Evolutionary conservation across 2,113 vertebrate genomes (phyloP), one percentile per base, ranked within the genome.

Genomic region (Danio rerio): DNA sequence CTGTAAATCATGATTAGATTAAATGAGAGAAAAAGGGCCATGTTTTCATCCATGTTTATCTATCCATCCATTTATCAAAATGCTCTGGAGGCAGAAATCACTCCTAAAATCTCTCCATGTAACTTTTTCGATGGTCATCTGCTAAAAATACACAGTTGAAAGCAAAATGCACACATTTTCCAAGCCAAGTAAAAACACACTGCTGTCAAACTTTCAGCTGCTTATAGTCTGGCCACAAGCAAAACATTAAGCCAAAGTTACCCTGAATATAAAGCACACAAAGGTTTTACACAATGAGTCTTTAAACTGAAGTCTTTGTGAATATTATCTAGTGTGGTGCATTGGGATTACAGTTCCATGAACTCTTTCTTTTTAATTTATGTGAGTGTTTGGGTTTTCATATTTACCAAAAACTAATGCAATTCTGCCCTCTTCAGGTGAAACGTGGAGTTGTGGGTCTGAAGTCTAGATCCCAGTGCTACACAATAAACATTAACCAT

Each of bases 351-450:
- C 42, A 56, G 18, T 45, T 49, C 20, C 16, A 49, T 49, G 56
- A 76, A 45, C 9, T 49, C 42, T 11, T 52, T 71, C 20, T 80
- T 43, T 49, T 40, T 50, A 47, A 71, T 59, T 40, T 18, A 62
- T 81, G 12, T 43, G 53, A n/a, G 15, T 61, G 58, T 31, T 18
- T 21, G 10, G 43, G 7, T 2, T 6, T 16, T 11, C 31, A 5
- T 58, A 3, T 40, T 53, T 65, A 3, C 20, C 58, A 81, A 79
- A n/a, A 87, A 70, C 77, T 88, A 84, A 84, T 90, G 75, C 90
- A 91, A 86, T 83, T 83, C 88, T 91, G 92, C 91, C 73, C 92
- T 93, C 93, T 91, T 79, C 88, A 93, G 93, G 90, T 61, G 80
- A 82, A 59, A 88, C 69, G 1, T 21, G 45, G 61, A 82, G 76